Base-by-base conservation (phyloP, 2,797 vertebrate species). In the Odontamblyopus rebecca region DNA sequence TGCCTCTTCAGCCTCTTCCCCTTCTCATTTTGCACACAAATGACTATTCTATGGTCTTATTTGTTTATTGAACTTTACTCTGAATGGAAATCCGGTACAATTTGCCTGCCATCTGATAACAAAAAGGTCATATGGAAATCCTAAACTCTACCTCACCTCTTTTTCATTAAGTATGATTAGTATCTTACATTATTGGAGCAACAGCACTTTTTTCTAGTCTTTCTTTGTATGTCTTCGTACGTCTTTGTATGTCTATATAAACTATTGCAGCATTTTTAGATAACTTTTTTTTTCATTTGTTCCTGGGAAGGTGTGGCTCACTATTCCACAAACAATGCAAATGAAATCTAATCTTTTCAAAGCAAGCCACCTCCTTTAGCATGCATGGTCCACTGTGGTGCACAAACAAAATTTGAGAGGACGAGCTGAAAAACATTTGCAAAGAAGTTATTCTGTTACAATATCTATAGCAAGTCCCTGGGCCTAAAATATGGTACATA, bases 301-400 rank as follows among this genome's bases (percentile, higher is more conserved):
- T 27, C 23, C 56, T 57, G 8, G 23, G 7, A 23, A 19, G 30
- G 60, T 62, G 61, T 35, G 61, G 32, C 61, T 19, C 32, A 35
- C 30, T 61, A n/a, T 35, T 62, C 61, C 8, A n/a, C 61, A 19
- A 18, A 62, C 61, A 62, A 62, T 35, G 61, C 30, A 62, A 62
- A 62, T 38, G 61, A 62, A 38, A 38, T 62, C 16, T 8, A 35
- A 62, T 62, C 30, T 38, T 62, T 62, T 62, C 29, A 62, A 32
- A 32, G 38, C 60, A 35, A n/a, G 61, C 2, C 61, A 9, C 32
- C 61, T 35, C 61, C 61, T 62, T 62, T 32, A 35, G 30, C 30
- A 62, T 0, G 59, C 8, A 61, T 0, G 7, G n/a, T 11, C 4
- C 30, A n/a, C 61, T n/a, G 32, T 19, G 30, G 29, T 32, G 16